These are phyloP conservation scores for Delia radicum DNA, from an alignment of 1,140 invertebrate species.

Conservation along the genomic window DNA sequence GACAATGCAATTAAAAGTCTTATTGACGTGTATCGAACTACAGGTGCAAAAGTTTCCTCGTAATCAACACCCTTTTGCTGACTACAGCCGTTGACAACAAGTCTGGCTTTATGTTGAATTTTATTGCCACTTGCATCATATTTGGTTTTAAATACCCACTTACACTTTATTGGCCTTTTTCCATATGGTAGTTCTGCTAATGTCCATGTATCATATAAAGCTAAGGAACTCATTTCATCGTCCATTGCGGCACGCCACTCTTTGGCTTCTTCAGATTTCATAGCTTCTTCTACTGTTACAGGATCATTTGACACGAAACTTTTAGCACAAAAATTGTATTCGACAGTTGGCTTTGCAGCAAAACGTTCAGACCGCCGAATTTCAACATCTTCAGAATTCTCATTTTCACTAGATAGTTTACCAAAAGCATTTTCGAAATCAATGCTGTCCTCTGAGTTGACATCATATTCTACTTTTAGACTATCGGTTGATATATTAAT, in stretches of 20 bases:
- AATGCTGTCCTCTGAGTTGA: neutral
- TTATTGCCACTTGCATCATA: neutral
- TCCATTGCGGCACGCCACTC: no score
- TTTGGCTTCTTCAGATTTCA: neutral
- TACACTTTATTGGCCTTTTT: conserved; percentile 29
- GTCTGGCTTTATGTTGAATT: neutral
- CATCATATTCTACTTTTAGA: neutral
- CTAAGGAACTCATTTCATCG: neutral
- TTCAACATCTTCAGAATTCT: neutral
- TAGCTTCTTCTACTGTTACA: conserved; percentile 7
- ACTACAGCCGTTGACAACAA: conserved; percentile 23
- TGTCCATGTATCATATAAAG: conserved; percentile 32
- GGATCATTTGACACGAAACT: conserved; percentile 9
- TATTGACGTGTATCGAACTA: conserved; percentile 26
- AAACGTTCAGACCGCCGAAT: neutral
- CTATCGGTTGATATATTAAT: neutral
- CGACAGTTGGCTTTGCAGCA: neutral
- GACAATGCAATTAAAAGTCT: conserved; percentile 33
- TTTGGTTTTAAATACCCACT: conserved; percentile 42
- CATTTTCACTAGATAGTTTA: neutral
- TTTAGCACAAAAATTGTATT: neutral
- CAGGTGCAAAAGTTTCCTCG: conserved; percentile 18
- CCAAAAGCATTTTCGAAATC: neutral
- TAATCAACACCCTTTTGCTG: conserved; percentile 23
- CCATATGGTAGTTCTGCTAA: conserved; percentile 27